Base-by-base conservation (phyloP, 2,888 invertebrate genomes). In the Ophion slaviceki region DNA sequence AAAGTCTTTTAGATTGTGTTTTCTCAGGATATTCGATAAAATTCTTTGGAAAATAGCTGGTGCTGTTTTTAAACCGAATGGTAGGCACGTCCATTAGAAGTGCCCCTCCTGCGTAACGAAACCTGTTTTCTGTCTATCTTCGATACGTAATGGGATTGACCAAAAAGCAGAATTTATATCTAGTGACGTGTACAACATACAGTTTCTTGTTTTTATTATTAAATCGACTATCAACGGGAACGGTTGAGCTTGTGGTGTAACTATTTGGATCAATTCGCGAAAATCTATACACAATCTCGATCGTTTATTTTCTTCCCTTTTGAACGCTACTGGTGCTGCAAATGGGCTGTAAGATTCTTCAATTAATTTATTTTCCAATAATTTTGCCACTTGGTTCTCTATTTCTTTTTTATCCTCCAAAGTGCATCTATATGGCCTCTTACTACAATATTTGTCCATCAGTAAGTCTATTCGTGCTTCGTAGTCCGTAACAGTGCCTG, bases 1-100 rank as follows among this genome's bases (percentile, higher is more conserved):
- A 70, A 82, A 82, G 62, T 82, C 76, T 47, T 68, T 76, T 20
- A 82, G 70, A 70, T 82, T 70, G 76, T 82, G 45, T 76, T 76
- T 67, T 68, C 68, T 68, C 68, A 68, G 20, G 68, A 68, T 47
- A 68, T 68, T 68, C 14, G 68, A 68, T 24, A 47, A 68, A 24
- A 68, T 47, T 68, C 68, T 68, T 47, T 68, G 67, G 8, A 67
- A 68, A 68, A 68, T 68, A 47, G n/a, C n/a, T n/a, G n/a, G n/a
- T n/a, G n/a, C n/a, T n/a, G n/a, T n/a, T n/a, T n/a, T n/a, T n/a
- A n/a, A n/a, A n/a, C n/a, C n/a, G n/a, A n/a, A n/a, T n/a, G n/a
- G 47, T 68, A 68, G 47, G 24, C 68, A 68, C 68, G 67, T 67
- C 67, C 40, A 67, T 67, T 67, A 40, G n/a, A 67, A 67, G 67